Conservation (phyloP, 2,113 vertebrate species). For the Hylia prasina region DNA sequence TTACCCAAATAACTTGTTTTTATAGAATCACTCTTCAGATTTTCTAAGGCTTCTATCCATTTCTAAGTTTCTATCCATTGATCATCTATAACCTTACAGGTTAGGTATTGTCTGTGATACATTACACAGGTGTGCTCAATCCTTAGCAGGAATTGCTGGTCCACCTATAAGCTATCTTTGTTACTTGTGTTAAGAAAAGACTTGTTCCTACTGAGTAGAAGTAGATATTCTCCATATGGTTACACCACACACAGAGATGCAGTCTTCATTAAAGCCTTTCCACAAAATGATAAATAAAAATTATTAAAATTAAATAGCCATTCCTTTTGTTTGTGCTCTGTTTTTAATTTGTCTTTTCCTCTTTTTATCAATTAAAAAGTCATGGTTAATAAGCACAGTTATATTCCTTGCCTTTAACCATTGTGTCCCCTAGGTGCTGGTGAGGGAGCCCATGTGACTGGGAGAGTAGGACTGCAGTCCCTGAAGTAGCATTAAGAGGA, state of each 20-base stretch:
- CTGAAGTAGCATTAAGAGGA: not conserved
- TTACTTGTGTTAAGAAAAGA: not conserved
- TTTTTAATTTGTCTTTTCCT: not conserved
- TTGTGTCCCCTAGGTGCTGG: not conserved
- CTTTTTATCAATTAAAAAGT: not conserved
- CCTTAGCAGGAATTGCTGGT: not conserved
- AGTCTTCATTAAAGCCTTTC: not conserved
- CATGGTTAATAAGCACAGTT: not conserved
- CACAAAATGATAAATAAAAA: not conserved
- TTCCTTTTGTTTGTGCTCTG: not conserved
- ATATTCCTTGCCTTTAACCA: conserved; percentile 5
- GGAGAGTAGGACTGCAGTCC: not conserved
- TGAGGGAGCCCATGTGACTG: not conserved
- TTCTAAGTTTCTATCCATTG: not conserved
- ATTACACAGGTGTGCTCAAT: not conserved
- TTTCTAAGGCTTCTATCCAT: not conserved
- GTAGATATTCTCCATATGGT: not conserved
- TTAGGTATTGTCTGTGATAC: not conserved
- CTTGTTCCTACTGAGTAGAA: not conserved
- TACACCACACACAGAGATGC: not conserved
- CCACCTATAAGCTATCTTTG: not conserved
- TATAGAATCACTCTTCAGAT: not conserved
- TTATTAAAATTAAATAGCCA: not conserved
- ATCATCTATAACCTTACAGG: not conserved
- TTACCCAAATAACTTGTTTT: not conserved